These are phyloP conservation scores for Macrosteles quadrilineatus DNA, from an alignment of 1,140 invertebrate species.

Conservation along the genomic window DNA sequence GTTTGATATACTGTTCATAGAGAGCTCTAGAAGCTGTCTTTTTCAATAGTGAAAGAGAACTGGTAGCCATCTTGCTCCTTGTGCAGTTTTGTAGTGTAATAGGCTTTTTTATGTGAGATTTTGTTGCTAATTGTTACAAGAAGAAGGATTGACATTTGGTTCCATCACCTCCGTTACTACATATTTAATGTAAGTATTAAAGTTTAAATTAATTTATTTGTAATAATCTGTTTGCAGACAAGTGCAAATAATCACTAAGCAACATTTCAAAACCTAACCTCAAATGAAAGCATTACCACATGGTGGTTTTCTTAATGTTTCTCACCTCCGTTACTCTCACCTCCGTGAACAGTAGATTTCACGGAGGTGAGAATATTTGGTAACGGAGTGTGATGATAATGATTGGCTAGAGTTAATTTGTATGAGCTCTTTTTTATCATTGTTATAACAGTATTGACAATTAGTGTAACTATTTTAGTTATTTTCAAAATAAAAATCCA, in stretches of 20 bases:
- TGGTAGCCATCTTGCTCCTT: conserved; percentile 2
- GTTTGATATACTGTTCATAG: neutral
- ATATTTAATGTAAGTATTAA: neutral
- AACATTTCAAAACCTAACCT: neutral
- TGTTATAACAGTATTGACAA: neutral
- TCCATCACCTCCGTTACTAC: conserved; percentile 1
- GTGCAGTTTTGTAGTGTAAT: neutral
- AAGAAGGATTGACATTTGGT: conserved; percentile 1
- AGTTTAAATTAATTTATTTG: neutral
- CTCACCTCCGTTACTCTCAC: conserved; percentile 2
- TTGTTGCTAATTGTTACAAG: neutral
- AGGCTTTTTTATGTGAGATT: neutral
- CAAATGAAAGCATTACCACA: conserved; percentile 1
- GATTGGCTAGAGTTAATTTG: neutral
- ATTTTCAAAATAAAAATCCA: neutral
- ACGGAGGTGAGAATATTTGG: conserved; percentile 13
- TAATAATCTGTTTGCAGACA: neutral
- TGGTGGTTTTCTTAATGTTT: conserved; percentile 4
- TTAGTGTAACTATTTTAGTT: neutral
- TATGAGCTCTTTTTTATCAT: neutral
- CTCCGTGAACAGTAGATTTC: too few relatives aligned
- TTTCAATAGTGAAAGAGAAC: neutral
- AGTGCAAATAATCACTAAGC: neutral
- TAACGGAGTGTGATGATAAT: neutral
- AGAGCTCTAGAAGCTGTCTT: conserved; percentile 5